Evolutionary conservation across 2,797 vertebrate genomes (phyloP), one percentile per base, ranked within the genome.

Genomic region (Glyptemys insculpta): DNA sequence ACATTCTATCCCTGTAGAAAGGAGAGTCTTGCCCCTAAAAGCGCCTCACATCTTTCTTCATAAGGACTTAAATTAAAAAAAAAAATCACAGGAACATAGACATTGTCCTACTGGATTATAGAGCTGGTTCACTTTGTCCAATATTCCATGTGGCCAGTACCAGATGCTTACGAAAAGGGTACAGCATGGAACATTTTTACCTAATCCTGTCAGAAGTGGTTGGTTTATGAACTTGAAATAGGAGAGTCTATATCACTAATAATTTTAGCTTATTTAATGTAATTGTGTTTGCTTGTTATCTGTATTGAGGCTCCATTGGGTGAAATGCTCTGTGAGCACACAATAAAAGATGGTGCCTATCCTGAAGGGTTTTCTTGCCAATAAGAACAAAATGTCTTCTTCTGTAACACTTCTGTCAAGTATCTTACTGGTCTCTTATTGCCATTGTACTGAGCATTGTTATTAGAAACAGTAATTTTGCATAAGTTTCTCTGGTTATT

Each of bases 1-100:
- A 74, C 19, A 59, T 91, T 92, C 85, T 91, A 83, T 91, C 84
- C 86, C 65, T 88, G 83, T 94, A 93, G 79, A 91, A 96, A 94
- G 84, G 54, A 59, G 83, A 21, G 0, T 1, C 8, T 84, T 21
- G 57, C 65, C 21, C 89, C 37, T 84, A 95, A 86, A 87, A n/a
- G 92, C 83, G 56, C 79, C 23, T 53, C 85, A 82, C 80, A 80
- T 80, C 56, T 91, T 90, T 95, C 59, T 56, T 91, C 76, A 29
- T 54, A 86, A 96, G 90, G 90, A 86, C 86, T 78, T 68, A 72
- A 53, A 91, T 88, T 72, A 78, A 54, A 83, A 88, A 83, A 91
- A 68, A 53, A 53, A 88, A 59, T 49, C 54, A 88, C 23, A 37
- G 68, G n/a, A 72, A 72, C 19, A 72, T 41, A 81, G 27, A 5